A percentile compares a stretch with the other conserved stretches of the same genome.
phyloP scores from a whole-genome alignment of 2,888 invertebrate species.

The Agriopis marginaria region DNA sequence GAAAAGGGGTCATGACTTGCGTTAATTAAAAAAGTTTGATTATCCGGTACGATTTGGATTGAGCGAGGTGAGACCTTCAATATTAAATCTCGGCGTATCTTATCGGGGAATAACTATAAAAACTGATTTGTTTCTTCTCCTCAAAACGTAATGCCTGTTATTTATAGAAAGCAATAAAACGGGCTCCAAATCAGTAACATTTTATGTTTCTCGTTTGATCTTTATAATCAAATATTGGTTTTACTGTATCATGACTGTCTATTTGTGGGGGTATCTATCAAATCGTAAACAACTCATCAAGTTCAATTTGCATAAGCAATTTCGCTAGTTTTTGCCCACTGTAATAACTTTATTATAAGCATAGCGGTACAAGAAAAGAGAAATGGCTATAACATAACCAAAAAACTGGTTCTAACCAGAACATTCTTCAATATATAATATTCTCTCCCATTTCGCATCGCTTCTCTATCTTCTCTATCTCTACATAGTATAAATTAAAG shows the following conservation, averaged over 20 bases:
- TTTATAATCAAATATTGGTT: slow-evolving; percentile 44
- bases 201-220: slow-evolving; percentile 38
- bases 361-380: slow-evolving; percentile 9
- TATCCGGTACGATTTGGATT: neutral
- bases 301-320: slow-evolving; percentile 30
- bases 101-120: slow-evolving; percentile 22
- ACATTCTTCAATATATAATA: too few species aligned
- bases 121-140: slow-evolving; percentile 35
- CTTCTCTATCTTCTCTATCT: too few species aligned
- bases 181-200: slow-evolving; percentile 43
- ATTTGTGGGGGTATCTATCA: slow-evolving; percentile 29
- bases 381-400: neutral
- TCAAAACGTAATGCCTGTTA: slow-evolving; percentile 40
- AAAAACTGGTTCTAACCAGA: neutral
- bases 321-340: slow-evolving; percentile 13
- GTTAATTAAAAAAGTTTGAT: slow-evolving; percentile 18
- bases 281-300: slow-evolving; percentile 34
- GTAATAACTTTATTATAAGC: slow-evolving; percentile 21
- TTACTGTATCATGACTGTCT: slow-evolving; percentile 33
- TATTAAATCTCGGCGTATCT: slow-evolving; percentile 15
- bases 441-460: too few species aligned
- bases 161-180: slow-evolving; percentile 54
- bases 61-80: slow-evolving; percentile 5
- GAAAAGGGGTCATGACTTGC: slow-evolving; percentile 14
- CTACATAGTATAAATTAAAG: too few species aligned